These are phyloP conservation scores for Geotrupes spiniger DNA, from an alignment of 2,888 invertebrate species.

Conservation along the genomic window DNA sequence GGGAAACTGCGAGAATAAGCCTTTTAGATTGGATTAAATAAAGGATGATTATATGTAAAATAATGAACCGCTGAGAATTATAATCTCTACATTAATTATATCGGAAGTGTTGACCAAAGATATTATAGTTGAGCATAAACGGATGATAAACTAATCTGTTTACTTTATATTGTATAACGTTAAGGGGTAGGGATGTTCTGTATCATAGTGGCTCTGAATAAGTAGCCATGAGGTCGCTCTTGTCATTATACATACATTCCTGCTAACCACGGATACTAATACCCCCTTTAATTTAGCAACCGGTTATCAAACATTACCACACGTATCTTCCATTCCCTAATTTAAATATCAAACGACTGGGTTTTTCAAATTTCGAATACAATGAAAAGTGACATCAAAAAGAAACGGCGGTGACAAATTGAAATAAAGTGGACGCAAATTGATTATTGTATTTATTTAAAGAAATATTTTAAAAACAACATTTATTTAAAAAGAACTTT, in stretches of 20 bases:
- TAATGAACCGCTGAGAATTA: conserved; percentile 34
- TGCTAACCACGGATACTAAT: conserved; percentile 23
- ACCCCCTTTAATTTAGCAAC: conserved; percentile 24
- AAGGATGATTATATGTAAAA: conserved; percentile 9
- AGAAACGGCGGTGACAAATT: too few relatives aligned
- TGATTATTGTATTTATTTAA: too few relatives aligned
- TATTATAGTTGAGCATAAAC: conserved; percentile 43
- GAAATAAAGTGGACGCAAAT: too few relatives aligned
- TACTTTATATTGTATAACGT: conserved; percentile 43
- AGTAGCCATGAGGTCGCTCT: conserved; percentile 26
- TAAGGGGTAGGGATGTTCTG: conserved; percentile 8
- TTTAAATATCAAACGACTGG: not conserved
- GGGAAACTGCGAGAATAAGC: too few relatives aligned
- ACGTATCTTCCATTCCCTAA: conserved; percentile 1
- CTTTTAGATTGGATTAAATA: too few relatives aligned
- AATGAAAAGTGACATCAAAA: too few relatives aligned
- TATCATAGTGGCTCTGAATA: conserved; percentile 16
- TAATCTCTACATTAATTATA: conserved; percentile 46
- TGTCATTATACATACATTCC: conserved; percentile 29
- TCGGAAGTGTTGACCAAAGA: conserved; percentile 46
- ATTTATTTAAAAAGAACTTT: too few relatives aligned
- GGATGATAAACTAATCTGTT: conserved; percentile 47
- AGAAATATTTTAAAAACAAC: too few relatives aligned
- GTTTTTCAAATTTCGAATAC: too few relatives aligned
- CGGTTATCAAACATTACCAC: conserved; percentile 24